A percentile compares a stretch with the other conserved stretches of the same genome.
These are phyloP conservation scores for Hipposideros larvatus DNA, from an alignment of 2,797 vertebrate genomes.

Conservation along the genomic window DNA sequence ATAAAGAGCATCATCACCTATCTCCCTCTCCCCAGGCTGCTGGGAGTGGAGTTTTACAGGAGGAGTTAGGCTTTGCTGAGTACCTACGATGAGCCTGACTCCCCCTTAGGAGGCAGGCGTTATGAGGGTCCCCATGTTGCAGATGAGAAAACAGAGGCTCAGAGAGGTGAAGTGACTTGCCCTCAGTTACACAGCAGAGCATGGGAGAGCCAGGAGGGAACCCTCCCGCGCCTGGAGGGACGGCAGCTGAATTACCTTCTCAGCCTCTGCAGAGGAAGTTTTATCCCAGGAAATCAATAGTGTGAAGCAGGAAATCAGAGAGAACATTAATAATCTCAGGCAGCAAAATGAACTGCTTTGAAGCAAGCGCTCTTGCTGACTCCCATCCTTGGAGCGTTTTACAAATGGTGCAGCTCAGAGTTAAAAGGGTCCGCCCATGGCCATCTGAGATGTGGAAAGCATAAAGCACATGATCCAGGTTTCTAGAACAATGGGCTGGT, in stretches of 20 bases:
- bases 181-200: not conserved
- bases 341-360: slow-evolving; percentile 40
- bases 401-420: not conserved
- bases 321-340: slow-evolving; percentile 44
- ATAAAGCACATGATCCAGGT: accelerated
- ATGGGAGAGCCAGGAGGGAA: not conserved
- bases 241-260: not conserved
- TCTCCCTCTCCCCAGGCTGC: not conserved
- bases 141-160: not conserved
- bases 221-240: not conserved
- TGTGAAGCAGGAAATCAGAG: slow-evolving; percentile 27
- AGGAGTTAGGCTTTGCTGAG: not conserved
- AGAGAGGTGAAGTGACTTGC: not conserved
- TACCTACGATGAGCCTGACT: not conserved
- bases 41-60: not conserved
- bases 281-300: slow-evolving; percentile 33
- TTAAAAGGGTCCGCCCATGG: not conserved
- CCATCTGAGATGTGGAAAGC: not conserved
- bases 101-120: not conserved
- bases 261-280: not conserved
- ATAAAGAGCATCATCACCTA: accelerated
- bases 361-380: accelerated
- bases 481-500: not conserved
- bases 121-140: not conserved
- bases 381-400: not conserved